Conservation (phyloP, 2,888 invertebrate genomes). For the Lochmaea crataegi region DNA sequence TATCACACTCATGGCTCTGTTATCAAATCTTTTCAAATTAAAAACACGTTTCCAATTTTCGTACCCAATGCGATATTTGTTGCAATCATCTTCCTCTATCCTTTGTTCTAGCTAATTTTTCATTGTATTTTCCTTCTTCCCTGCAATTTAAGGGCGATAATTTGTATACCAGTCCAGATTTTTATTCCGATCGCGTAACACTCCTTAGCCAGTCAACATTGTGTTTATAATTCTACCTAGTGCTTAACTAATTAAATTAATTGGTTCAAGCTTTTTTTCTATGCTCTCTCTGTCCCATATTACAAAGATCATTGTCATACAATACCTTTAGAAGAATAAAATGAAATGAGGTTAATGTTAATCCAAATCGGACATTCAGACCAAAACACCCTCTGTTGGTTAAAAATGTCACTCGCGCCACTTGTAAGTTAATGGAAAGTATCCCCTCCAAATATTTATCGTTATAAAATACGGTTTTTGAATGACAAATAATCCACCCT, state of each 20-base stretch:
- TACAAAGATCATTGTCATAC: too few relatives aligned
- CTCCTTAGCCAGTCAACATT: background rate
- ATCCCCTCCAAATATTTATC: background rate
- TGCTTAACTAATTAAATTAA: background rate
- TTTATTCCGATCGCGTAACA: background rate
- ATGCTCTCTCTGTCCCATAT: too few relatives aligned
- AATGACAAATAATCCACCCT: conserved; percentile 5
- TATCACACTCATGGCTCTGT: too few relatives aligned
- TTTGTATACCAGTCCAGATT: background rate
- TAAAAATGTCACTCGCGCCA: background rate
- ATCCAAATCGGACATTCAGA: background rate
- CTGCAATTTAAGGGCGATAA: background rate
- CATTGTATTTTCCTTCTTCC: background rate
- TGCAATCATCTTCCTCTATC: background rate
- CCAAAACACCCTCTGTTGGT: background rate
- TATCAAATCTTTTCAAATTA: background rate
- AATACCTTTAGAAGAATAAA: too few relatives aligned
- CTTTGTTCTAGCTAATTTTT: background rate
- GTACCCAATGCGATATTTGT: background rate
- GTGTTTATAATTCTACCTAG: background rate
- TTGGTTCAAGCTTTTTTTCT: background rate
- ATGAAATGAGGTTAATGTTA: too few relatives aligned
- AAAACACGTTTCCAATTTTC: background rate
- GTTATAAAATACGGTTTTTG: conserved; percentile 4
- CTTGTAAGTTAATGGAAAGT: background rate